phyloP scores from a whole-genome alignment of 2,888 invertebrate genomes.

The Ormyrus labotus region DNA sequence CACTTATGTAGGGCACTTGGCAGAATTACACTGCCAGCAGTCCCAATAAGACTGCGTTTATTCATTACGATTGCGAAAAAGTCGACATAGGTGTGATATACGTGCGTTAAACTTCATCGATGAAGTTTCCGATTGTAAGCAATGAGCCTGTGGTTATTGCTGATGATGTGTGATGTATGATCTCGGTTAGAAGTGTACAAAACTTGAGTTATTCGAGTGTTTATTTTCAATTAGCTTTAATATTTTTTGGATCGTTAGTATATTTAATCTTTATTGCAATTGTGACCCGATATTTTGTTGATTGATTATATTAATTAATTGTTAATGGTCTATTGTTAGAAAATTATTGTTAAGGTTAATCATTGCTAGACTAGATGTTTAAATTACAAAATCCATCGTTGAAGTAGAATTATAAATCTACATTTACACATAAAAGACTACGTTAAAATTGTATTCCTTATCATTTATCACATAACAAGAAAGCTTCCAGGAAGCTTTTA shows the following conservation, averaged over 20 bases:
- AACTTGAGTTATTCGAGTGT: constrained; percentile 39
- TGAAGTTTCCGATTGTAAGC: constrained; percentile 12
- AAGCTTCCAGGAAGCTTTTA: too few relatives aligned
- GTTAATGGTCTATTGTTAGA: constrained; percentile 33
- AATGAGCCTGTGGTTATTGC: constrained; percentile 30
- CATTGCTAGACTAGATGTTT: too few relatives aligned
- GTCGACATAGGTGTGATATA: constrained; percentile 35
- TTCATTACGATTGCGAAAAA: constrained; percentile 12
- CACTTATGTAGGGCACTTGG: constrained; percentile 35
- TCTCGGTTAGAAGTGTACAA: background rate
- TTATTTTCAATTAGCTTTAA: background rate
- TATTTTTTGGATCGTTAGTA: too few relatives aligned
- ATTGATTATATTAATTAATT: constrained; percentile 2
- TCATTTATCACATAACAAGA: too few relatives aligned
- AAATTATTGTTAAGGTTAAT: constrained; percentile 34
- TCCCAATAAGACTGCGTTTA: constrained; percentile 30
- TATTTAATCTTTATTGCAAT: too few relatives aligned
- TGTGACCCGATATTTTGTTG: background rate
- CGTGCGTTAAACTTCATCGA: constrained; percentile 5
- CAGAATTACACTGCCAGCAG: constrained; percentile 52
- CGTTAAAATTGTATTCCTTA: too few relatives aligned
- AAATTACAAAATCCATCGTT: too few relatives aligned
- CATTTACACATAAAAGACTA: too few relatives aligned
- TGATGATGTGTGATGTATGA: background rate
- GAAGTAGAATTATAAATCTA: too few relatives aligned